These are phyloP conservation scores for Pardalotus punctatus DNA, from an alignment of 2,113 vertebrate genomes.

Conservation along the genomic window DNA sequence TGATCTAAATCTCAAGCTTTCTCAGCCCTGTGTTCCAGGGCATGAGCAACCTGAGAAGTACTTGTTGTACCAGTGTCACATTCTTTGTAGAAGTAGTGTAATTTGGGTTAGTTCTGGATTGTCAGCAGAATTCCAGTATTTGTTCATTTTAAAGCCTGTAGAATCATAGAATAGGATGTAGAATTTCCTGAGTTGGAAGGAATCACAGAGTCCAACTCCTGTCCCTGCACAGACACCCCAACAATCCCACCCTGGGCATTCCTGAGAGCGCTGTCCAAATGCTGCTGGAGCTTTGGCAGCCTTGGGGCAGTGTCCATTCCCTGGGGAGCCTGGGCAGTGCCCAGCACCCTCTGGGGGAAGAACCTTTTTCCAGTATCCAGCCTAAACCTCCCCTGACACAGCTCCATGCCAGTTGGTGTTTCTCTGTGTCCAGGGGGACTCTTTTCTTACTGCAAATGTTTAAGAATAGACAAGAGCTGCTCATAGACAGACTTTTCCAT, in stretches of 20 bases:
- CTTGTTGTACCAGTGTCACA: background rate
- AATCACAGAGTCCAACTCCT: fast-evolving
- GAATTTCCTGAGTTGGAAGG: background rate
- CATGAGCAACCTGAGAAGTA: background rate
- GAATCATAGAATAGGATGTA: background rate
- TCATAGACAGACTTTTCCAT: background rate
- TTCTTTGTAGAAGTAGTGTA: background rate
- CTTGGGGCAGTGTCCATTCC: fast-evolving
- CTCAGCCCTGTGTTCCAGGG: background rate
- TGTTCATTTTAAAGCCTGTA: background rate
- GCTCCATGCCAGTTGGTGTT: background rate
- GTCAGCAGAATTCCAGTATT: background rate
- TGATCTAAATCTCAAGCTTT: background rate
- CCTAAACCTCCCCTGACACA: background rate
- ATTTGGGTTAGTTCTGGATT: background rate
- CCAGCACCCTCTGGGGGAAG: background rate
- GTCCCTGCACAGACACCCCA: background rate
- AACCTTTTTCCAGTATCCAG: fast-evolving
- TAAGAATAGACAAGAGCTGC: background rate
- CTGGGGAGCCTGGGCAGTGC: background rate
- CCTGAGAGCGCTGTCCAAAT: fast-evolving
- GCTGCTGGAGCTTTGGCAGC: background rate
- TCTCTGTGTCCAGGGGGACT: background rate
- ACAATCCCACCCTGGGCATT: background rate
- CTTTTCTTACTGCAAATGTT: background rate